Evolutionary conservation across 2,797 vertebrate genomes (phyloP).

Genomic region (Halcyon badia): DNA sequence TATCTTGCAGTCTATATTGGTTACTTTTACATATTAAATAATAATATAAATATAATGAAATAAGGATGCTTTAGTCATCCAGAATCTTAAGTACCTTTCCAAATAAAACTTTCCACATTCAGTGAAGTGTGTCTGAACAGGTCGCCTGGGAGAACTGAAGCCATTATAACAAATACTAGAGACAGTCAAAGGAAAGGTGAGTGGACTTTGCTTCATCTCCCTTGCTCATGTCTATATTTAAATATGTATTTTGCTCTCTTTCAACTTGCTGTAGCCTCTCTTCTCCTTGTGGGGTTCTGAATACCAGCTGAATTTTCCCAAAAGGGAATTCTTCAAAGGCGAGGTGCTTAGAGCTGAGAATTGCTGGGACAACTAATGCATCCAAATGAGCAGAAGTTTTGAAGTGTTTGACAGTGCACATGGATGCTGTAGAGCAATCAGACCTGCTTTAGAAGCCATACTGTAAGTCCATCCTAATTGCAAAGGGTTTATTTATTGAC

Average conservation of each 20-base stretch:
- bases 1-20: not conserved
- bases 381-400: not conserved
- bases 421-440: not conserved
- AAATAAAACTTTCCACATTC: not conserved
- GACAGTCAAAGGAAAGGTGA: slow-evolving; percentile 32
- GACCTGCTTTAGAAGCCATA: not conserved
- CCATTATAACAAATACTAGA: slow-evolving; percentile 20
- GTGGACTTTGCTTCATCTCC: not conserved
- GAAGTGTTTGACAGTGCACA: not conserved
- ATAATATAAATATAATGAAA: not conserved
- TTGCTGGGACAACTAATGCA: not conserved
- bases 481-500: not conserved
- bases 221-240: slow-evolving; percentile 8
- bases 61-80: not conserved
- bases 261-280: not conserved
- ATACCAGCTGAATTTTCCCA: not conserved
- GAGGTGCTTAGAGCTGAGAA: not conserved
- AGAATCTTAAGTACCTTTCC: not conserved
- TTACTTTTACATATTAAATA: not conserved
- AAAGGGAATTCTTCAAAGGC: slow-evolving; percentile 15
- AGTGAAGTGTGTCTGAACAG: slow-evolving; percentile 5
- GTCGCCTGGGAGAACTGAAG: not conserved
- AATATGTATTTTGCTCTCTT: slow-evolving; percentile 38
- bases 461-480: not conserved
- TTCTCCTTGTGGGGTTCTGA: not conserved